Percentiles rank a stretch among this genome's conserved stretches.
Evolutionary conservation across 2,888 invertebrate species (phyloP).

Genomic region (Metellina segmentata): DNA sequence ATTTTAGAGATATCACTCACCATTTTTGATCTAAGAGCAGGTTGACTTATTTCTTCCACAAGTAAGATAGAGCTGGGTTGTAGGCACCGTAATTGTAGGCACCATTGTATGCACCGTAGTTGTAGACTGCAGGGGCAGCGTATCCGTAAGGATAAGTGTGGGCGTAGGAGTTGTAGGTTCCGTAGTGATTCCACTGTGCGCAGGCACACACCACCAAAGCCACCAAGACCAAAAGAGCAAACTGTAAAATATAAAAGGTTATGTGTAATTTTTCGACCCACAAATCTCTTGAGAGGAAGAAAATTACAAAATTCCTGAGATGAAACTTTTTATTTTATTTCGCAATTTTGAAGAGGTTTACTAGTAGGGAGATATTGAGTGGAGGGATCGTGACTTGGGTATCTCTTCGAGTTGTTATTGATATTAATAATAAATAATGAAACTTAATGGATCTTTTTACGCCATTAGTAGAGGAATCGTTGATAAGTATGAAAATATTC

Average conservation of each 20-base stretch:
- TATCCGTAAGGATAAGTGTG: not conserved
- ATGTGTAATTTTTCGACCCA: not conserved
- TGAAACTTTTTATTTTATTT: not conserved
- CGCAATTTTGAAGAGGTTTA: too few relatives aligned
- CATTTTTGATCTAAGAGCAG: not conserved
- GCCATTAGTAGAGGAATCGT: too few relatives aligned
- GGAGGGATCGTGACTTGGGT: too few relatives aligned
- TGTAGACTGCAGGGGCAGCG: constrained; percentile 20
- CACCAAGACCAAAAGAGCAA: constrained; percentile 57
- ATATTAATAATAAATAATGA: too few relatives aligned
- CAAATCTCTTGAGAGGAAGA: not conserved
- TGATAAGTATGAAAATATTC: too few relatives aligned
- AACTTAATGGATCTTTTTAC: too few relatives aligned
- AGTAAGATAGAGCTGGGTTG: constrained; percentile 55
- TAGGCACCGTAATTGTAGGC: constrained; percentile 44
- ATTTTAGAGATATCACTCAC: not conserved
- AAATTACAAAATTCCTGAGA: not conserved
- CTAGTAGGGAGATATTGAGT: too few relatives aligned
- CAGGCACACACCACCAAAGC: constrained; percentile 47
- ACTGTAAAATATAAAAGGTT: not conserved
- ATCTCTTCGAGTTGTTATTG: too few relatives aligned
- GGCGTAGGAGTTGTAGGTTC: constrained; percentile 1
- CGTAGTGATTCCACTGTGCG: constrained; percentile 36
- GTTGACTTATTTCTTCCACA: constrained; percentile 45
- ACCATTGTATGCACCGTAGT: constrained; percentile 49